Percentiles rank a stretch among this genome's conserved stretches.
phyloP scores from a whole-genome alignment of 2,113 vertebrate genomes.

The Bos indicus region DNA sequence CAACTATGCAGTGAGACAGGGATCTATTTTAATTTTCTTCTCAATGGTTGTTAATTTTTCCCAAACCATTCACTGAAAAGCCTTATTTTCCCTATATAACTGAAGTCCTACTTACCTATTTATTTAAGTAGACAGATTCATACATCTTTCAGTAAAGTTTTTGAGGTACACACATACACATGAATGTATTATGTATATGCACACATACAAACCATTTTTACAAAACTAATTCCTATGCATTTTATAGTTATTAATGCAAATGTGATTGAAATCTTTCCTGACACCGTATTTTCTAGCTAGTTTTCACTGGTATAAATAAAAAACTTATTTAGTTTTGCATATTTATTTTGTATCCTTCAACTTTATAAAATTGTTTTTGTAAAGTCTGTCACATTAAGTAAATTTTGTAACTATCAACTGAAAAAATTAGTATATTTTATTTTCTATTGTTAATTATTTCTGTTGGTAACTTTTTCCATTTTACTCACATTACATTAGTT shows the following conservation, averaged over 20 bases:
- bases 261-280: neutral
- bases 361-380: neutral
- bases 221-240: neutral
- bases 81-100: neutral
- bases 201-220: neutral
- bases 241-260: neutral
- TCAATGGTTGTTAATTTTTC: neutral
- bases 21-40: neutral
- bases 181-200: neutral
- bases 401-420: neutral
- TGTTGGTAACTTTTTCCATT: neutral
- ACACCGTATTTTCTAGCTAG: neutral
- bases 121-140: neutral
- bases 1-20: neutral
- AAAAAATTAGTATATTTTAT: neutral
- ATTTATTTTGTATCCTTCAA: neutral
- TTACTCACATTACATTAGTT: neutral
- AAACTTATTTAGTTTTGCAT: neutral
- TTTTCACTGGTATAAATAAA: neutral
- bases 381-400: neutral
- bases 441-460: neutral
- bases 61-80: neutral
- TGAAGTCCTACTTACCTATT: neutral
- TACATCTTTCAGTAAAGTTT: neutral
- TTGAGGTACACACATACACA: neutral